Conservation (phyloP, 2,888 invertebrate species). For the Epistrophe grossulariae region DNA sequence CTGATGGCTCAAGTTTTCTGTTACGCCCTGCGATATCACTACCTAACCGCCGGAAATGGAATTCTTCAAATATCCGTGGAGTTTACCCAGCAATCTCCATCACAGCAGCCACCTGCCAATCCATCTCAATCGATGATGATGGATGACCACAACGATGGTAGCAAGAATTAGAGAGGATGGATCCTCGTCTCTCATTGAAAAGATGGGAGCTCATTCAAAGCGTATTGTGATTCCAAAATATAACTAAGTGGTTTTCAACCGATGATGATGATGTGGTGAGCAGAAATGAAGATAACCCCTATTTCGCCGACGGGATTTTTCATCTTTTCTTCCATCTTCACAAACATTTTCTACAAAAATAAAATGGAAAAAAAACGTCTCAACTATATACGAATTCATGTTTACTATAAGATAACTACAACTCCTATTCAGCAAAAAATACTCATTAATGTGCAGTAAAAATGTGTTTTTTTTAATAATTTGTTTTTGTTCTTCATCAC, state of each 20-base stretch:
- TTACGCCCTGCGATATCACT: constrained; percentile 81
- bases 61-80: constrained; percentile 81
- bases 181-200: constrained; percentile 29
- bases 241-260: constrained; percentile 75
- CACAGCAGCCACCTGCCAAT: constrained; percentile 43
- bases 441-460: constrained; percentile 43
- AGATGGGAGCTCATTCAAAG: constrained; percentile 82
- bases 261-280: constrained; percentile 9
- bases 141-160: constrained; percentile 28
- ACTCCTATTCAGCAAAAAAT: constrained; percentile 53
- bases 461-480: constrained; percentile 44
- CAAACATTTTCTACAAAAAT: constrained; percentile 47
- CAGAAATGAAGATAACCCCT: background rate
- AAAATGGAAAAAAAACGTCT: constrained; percentile 53
- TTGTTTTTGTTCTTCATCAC: constrained; percentile 13
- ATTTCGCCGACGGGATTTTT: constrained; percentile 28
- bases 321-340: constrained; percentile 14
- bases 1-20: constrained; percentile 82
- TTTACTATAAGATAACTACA: constrained; percentile 32
- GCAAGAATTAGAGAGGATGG: constrained; percentile 66
- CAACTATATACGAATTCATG: constrained; percentile 54
- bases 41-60: constrained; percentile 79
- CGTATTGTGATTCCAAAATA: constrained; percentile 82
- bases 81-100: constrained; percentile 70
- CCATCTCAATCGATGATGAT: constrained; percentile 41